Evolutionary conservation across 2,888 invertebrate genomes (phyloP), one percentile per base, ranked within the genome.

Genomic region (Acleris laterana): DNA sequence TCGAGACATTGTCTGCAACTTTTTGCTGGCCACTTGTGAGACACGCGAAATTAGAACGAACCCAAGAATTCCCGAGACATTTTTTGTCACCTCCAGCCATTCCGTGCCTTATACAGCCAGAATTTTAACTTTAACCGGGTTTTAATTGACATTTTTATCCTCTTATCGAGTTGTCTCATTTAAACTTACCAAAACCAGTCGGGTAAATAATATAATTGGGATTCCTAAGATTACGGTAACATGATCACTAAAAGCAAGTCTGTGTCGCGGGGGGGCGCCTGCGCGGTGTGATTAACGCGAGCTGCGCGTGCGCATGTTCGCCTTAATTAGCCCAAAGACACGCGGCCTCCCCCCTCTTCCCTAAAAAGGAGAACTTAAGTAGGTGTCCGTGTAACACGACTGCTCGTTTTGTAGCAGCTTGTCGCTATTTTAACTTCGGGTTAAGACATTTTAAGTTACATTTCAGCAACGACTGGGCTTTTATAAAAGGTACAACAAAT

Each of bases 171-270:
- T 65, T 64, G 64, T 61, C 66, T 62, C 51, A 62, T 62, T 66
- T 66, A 66, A 62, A 61, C 56, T 53, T 22, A 57, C 22, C 28
- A 42, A 42, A 22, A 32, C 58, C 38, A 52, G 52, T 51, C 22
- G 20, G 52, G 38, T 55, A 38, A 53, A 53, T 52, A 56, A 56
- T 78, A 79, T 80, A 89, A 88, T 88, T 83, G 84, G 85, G 88
- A 92, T 92, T 90, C 90, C 84, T 77, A 77, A 88, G 89, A 88
- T 87, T 82, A 85, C 85, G 79, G 79, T 77, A 81, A 89, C 89
- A 88, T 78, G 83, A 50, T 53, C 70, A 61, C 70, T 71, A 71
- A 71, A 70, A 71, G 71, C 70, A 70, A 70, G 68, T 68, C 61
- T 42, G 63, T 71, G 71, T 71, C 52, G 48, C 62, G 65, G 53